Evolutionary conservation across 2,888 invertebrate species (phyloP).

Genomic region (Hypomecis atomaria): DNA sequence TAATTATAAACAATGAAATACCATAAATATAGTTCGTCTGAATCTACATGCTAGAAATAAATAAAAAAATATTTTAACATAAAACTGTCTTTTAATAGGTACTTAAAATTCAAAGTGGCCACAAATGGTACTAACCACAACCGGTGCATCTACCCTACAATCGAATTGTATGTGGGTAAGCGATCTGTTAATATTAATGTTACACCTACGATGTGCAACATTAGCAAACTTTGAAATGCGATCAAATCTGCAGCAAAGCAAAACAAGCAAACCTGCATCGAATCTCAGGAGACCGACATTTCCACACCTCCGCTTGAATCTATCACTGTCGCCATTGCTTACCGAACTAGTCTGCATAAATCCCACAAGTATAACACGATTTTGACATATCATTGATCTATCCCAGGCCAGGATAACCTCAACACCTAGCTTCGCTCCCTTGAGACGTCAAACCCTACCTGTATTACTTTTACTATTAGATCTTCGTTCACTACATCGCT

Average conservation of each 20-base stretch:
- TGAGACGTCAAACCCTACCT: slow-evolving; percentile 60
- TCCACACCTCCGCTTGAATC: slow-evolving; percentile 63
- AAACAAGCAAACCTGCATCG: slow-evolving; percentile 44
- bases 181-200: not conserved
- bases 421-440: slow-evolving; percentile 71
- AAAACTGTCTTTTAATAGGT: no score
- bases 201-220: not conserved
- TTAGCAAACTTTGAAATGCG: not conserved
- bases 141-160: no score
- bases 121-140: no score
- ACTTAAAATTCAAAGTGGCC: no score
- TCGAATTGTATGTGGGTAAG: no score
- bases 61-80: no score
- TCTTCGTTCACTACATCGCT: not conserved
- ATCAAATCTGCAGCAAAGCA: slow-evolving; percentile 23
- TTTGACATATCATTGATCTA: slow-evolving; percentile 83
- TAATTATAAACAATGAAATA: no score
- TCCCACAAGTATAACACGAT: slow-evolving; percentile 79
- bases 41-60: no score
- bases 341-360: slow-evolving; percentile 66
- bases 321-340: slow-evolving; percentile 75
- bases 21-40: no score
- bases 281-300: slow-evolving; percentile 48
- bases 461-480: slow-evolving; percentile 49
- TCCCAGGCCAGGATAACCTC: slow-evolving; percentile 70